phyloP scores from a whole-genome alignment of 2,888 invertebrate genomes.

The Drosophila tripunctata region DNA sequence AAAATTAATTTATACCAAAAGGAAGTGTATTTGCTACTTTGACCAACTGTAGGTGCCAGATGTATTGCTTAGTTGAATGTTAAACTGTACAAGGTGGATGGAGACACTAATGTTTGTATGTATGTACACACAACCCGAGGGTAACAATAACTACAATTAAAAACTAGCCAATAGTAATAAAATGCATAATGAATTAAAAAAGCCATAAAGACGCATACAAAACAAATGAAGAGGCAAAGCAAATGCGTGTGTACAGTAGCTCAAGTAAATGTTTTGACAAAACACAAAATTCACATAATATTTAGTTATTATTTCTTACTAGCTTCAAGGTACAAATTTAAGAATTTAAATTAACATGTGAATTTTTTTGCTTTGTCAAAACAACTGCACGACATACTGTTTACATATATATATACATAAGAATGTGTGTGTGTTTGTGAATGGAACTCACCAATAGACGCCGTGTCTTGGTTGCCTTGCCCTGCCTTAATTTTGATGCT shows the following conservation, averaged over 20 bases:
- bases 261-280: not conserved
- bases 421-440: not conserved
- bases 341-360: too few species aligned
- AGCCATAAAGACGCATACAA: slow-evolving; percentile 10
- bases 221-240: slow-evolving; percentile 31
- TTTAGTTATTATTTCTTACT: too few species aligned
- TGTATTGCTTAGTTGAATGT: slow-evolving; percentile 7
- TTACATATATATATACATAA: slow-evolving; percentile 1
- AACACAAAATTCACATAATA: not conserved
- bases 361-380: not conserved
- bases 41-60: not conserved
- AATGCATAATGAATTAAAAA: not conserved
- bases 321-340: too few species aligned
- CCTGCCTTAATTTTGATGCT: slow-evolving; percentile 35
- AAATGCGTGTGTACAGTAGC: not conserved
- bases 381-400: not conserved
- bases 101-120: too few species aligned
- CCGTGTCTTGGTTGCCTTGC: slow-evolving; percentile 14
- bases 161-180: not conserved
- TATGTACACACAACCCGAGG: not conserved
- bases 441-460: slow-evolving; percentile 44
- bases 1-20: too few species aligned
- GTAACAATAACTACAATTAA: slow-evolving; percentile 23
- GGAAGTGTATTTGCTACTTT: too few species aligned
- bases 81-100: slow-evolving; percentile 28